Evolutionary conservation across 1,140 invertebrate genomes (phyloP).

Genomic region (Paramacrobiotus metropolitanus): DNA sequence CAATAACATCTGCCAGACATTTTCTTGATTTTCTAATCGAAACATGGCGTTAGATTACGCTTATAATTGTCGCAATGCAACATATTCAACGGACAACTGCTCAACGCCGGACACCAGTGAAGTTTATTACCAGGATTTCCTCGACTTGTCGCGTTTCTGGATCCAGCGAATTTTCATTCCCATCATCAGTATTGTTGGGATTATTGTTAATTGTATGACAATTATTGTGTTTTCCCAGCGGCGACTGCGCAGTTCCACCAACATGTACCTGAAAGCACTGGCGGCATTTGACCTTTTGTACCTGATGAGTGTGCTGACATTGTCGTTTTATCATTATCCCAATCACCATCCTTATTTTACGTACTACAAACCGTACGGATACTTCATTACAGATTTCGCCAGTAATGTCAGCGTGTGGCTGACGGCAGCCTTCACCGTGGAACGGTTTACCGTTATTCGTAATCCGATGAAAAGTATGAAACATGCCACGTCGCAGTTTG

Average conservation of each 20-base stretch:
- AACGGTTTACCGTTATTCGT: slow-evolving; percentile 48
- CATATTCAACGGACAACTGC: too few species aligned
- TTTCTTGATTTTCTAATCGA: too few species aligned
- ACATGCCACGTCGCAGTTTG: background rate
- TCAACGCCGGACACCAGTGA: too few species aligned
- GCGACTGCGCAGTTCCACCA: slow-evolving; percentile 47
- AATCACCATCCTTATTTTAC: slow-evolving; percentile 24
- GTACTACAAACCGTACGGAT: slow-evolving; percentile 31
- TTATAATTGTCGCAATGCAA: too few species aligned
- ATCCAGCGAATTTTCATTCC: slow-evolving; percentile 40
- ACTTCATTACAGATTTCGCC: slow-evolving; percentile 34
- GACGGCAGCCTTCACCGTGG: slow-evolving; percentile 48
- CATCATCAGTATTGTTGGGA: slow-evolving; percentile 38
- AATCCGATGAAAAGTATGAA: slow-evolving; percentile 38
- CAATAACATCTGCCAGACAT: too few species aligned
- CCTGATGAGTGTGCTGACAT: slow-evolving; percentile 36
- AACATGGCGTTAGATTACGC: too few species aligned
- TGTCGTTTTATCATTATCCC: slow-evolving; percentile 37
- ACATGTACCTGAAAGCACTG: slow-evolving; percentile 42
- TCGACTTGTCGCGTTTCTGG: slow-evolving; percentile 29
- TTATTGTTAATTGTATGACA: slow-evolving; percentile 42
- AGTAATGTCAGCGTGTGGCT: slow-evolving; percentile 48
- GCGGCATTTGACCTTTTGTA: slow-evolving; percentile 45
- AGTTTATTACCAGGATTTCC: slow-evolving; percentile 16
- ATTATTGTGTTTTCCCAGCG: slow-evolving; percentile 45